These are phyloP conservation scores for Cercopithecus mona DNA, from an alignment of 2,113 vertebrate genomes.

Conservation along the genomic window DNA sequence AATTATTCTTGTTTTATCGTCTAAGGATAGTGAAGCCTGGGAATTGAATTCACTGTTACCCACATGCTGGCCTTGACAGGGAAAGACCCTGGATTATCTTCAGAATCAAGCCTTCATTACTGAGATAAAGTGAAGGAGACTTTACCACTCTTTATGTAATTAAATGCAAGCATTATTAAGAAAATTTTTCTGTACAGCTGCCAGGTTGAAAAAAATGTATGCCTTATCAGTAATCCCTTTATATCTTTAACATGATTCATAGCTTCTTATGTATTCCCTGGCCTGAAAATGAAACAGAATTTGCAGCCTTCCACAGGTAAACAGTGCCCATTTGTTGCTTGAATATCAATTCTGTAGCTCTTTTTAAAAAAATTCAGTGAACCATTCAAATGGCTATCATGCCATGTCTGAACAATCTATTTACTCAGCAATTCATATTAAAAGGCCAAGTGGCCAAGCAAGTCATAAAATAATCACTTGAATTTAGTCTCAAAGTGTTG, in stretches of 20 bases:
- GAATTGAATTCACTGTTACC: slow-evolving; percentile 75
- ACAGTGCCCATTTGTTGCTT: neutral
- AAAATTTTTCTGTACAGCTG: slow-evolving; percentile 78
- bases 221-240: slow-evolving; percentile 80
- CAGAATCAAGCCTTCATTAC: slow-evolving; percentile 81
- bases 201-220: slow-evolving; percentile 75
- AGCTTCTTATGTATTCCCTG: slow-evolving; percentile 59
- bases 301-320: slow-evolving; percentile 13
- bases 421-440: neutral
- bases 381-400: neutral
- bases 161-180: slow-evolving; percentile 82
- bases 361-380: neutral
- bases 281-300: slow-evolving; percentile 41
- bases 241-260: slow-evolving; percentile 80
- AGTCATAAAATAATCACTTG: neutral
- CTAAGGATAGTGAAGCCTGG: slow-evolving; percentile 61
- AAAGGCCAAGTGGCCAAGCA: neutral
- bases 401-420: neutral
- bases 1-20: slow-evolving; percentile 63
- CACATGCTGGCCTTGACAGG: slow-evolving; percentile 63
- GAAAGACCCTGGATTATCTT: slow-evolving; percentile 79
- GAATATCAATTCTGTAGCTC: neutral
- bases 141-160: slow-evolving; percentile 81
- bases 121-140: slow-evolving; percentile 78
- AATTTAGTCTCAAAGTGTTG: neutral